phyloP scores from a whole-genome alignment of 2,797 vertebrate species.

The Mycteria americana region DNA sequence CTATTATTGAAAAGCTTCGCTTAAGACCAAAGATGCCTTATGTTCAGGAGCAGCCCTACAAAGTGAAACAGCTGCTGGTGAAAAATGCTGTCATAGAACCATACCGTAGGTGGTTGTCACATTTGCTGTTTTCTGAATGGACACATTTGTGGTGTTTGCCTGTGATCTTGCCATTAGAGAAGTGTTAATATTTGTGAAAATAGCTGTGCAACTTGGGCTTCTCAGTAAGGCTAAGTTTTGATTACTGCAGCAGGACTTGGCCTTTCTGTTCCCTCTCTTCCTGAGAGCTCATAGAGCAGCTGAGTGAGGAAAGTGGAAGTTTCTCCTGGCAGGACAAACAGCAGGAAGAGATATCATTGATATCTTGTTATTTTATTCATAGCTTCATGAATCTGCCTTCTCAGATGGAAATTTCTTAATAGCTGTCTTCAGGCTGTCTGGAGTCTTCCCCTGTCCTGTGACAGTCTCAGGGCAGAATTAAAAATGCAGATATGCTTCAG shows the following conservation, averaged over 20 bases:
- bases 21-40: background rate
- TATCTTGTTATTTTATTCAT: background rate
- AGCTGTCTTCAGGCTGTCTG: background rate
- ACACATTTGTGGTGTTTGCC: background rate
- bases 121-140: background rate
- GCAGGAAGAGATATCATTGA: background rate
- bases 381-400: background rate
- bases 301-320: background rate
- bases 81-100: background rate
- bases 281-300: background rate
- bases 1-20: background rate
- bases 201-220: background rate
- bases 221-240: background rate
- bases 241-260: background rate
- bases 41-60: background rate
- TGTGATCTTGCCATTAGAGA: background rate
- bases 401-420: background rate
- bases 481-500: background rate
- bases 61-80: background rate
- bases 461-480: background rate
- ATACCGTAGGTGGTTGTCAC: background rate
- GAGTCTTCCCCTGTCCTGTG: background rate
- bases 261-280: background rate
- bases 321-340: background rate
- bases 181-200: background rate